Percentiles rank a stretch among this genome's conserved stretches.
Conservation (phyloP, 1,140 invertebrate genomes). For the Coenobita brevimanus region DNA sequence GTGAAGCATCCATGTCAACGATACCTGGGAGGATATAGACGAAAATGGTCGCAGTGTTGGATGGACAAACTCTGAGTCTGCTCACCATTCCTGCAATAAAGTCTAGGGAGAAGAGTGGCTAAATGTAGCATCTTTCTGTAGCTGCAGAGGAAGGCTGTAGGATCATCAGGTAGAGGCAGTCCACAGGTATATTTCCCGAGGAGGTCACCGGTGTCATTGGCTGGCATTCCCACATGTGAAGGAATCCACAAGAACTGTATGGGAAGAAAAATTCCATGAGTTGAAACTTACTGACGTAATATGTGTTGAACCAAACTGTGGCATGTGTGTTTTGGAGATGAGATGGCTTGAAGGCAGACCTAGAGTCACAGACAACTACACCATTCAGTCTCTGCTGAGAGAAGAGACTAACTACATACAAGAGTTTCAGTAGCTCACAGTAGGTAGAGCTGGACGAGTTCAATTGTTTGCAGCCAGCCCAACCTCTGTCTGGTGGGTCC, state of each 20-base stretch:
- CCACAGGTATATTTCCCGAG: not conserved
- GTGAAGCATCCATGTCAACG: too few relatives aligned
- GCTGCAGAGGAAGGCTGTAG: not conserved
- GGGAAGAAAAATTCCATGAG: too few relatives aligned
- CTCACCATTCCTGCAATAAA: not conserved
- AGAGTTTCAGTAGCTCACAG: too few relatives aligned
- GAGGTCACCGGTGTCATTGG: not conserved
- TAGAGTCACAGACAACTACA: constrained; percentile 29
- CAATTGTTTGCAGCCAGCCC: not conserved
- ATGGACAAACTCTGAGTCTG: not conserved
- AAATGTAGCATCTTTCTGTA: not conserved
- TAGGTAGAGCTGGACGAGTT: constrained; percentile 18
- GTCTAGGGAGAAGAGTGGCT: not conserved
- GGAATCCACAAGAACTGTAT: too few relatives aligned
- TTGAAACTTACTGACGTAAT: not conserved
- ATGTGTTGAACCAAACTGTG: not conserved
- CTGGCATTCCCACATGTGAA: too few relatives aligned
- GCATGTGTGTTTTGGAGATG: not conserved
- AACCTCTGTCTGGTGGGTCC: not conserved
- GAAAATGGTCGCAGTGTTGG: not conserved
- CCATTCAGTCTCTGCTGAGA: constrained; percentile 16
- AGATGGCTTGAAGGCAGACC: constrained; percentile 12
- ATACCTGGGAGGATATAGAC: not conserved
- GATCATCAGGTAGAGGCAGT: not conserved
- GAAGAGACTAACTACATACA: not conserved